Conservation (phyloP, 2,797 vertebrate genomes). For the Sebastes jordani region DNA sequence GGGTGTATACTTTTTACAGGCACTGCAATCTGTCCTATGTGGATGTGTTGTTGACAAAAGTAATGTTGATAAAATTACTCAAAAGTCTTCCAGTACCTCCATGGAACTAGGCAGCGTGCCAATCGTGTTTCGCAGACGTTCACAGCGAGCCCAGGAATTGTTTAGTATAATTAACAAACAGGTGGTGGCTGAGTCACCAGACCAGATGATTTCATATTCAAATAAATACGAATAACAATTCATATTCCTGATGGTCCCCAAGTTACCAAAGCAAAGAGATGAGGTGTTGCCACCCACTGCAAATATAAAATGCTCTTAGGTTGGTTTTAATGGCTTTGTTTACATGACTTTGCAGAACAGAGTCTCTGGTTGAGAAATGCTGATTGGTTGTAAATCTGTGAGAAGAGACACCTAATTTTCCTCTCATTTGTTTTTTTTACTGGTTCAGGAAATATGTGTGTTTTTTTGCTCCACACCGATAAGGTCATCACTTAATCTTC, state of each 20-base stretch:
- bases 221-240: constrained; percentile 5
- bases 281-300: background rate
- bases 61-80: background rate
- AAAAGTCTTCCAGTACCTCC: background rate
- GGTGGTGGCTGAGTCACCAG: constrained; percentile 24
- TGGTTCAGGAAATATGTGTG: background rate
- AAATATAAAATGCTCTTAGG: background rate
- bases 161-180: constrained; percentile 12
- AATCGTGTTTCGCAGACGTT: background rate
- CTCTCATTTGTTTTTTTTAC: constrained; percentile 6
- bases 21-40: background rate
- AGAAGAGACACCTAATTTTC: background rate
- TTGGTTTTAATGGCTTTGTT: background rate
- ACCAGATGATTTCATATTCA: constrained; percentile 8
- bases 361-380: background rate
- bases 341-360: background rate
- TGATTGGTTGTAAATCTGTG: background rate
- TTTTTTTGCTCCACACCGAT: background rate
- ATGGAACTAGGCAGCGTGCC: background rate
- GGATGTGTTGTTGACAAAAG: background rate
- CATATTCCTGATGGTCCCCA: background rate
- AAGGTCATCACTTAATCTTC: constrained; percentile 26
- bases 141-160: background rate
- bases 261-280: background rate
- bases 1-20: background rate